Conservation (phyloP, 2,888 invertebrate species). For the Drosophila testacea region DNA sequence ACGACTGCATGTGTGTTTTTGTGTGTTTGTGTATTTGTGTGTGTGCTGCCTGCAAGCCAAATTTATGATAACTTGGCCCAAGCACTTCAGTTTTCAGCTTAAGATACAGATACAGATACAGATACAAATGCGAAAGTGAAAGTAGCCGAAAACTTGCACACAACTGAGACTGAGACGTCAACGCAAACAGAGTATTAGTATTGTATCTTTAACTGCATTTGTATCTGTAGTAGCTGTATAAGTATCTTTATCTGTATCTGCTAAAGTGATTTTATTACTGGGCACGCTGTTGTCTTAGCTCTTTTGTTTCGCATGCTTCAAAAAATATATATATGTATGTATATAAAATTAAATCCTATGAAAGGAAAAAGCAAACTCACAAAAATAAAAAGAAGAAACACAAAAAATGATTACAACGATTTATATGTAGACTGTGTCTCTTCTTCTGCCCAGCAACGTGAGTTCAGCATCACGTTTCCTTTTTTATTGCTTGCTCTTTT, state of each 20-base stretch:
- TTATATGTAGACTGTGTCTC: slow-evolving; percentile 46
- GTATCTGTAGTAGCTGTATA: slow-evolving; percentile 17
- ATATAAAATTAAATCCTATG: slow-evolving; percentile 57
- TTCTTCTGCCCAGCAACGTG: slow-evolving; percentile 50
- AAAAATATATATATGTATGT: slow-evolving; percentile 28
- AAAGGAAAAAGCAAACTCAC: slow-evolving; percentile 21
- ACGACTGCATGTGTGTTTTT: slow-evolving; percentile 17
- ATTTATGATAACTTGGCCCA: slow-evolving; percentile 53
- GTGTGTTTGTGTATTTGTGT: neutral
- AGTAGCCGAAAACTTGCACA: slow-evolving; percentile 67
- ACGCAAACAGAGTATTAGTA: slow-evolving; percentile 14
- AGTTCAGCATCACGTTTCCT: slow-evolving; percentile 77
- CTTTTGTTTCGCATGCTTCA: slow-evolving; percentile 58
- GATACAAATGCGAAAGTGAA: slow-evolving; percentile 69
- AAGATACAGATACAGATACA: slow-evolving; percentile 22
- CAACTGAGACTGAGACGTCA: slow-evolving; percentile 1
- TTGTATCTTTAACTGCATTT: slow-evolving; percentile 10
- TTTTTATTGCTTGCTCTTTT: slow-evolving; percentile 68
- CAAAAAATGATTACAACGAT: slow-evolving; percentile 63
- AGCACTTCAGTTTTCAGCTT: slow-evolving; percentile 34
- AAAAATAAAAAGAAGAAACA: slow-evolving; percentile 8
- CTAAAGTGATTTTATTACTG: slow-evolving; percentile 72
- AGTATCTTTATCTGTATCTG: slow-evolving; percentile 28
- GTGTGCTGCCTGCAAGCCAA: slow-evolving; percentile 32
- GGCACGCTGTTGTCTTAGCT: slow-evolving; percentile 48